Base-by-base conservation (phyloP, 2,888 invertebrate genomes). In the Baronia brevicornis region DNA sequence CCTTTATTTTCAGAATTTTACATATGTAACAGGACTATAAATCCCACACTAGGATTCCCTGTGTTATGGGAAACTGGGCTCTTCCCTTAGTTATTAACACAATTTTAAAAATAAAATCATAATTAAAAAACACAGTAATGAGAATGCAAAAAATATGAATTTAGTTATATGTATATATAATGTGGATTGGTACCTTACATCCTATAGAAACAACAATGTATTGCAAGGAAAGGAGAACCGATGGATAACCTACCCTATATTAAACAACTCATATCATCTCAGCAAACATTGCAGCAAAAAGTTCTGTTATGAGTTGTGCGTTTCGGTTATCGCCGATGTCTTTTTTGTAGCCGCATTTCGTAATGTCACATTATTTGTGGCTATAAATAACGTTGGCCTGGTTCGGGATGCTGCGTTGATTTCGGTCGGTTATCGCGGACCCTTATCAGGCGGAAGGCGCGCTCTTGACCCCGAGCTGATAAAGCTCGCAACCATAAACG, bases 401-500 rank as follows among this genome's bases (percentile, higher is more conserved):
- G 33, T 43, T 41, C 41, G 60, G 77, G 77, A 78, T 77, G 77
- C 82, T 79, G 80, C 43, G 58, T 48, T 48, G 52, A 54, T 60
- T 62, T 58, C 36, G 59, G 58, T 50, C 46, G 45, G 42, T 62
- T 65, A 59, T 51, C 52, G 28, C 35, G 18, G 33, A 18, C 49
- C 28, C 51, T 58, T 74, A 77, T 78, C 78, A 52, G 54, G 63
- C 74, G 82, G 80, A 82, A 77, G 71, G 68, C 70, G 65, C 66
- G 80, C 72, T 82, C 80, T 80, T 82, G 80, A 79, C 80, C 80
- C 44, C 66, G 42, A 48, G 46, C 46, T 59, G 79, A 78, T 78
- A 78, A 68, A 46, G 46, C 39, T 17, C 17, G 29, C 20, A 30
- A 23, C 27, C 54, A 39, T 50, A 38, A 30, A n/a, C n/a, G n/a